phyloP scores from a whole-genome alignment of 2,113 vertebrate genomes.

The human (Homo sapiens) region DNA sequence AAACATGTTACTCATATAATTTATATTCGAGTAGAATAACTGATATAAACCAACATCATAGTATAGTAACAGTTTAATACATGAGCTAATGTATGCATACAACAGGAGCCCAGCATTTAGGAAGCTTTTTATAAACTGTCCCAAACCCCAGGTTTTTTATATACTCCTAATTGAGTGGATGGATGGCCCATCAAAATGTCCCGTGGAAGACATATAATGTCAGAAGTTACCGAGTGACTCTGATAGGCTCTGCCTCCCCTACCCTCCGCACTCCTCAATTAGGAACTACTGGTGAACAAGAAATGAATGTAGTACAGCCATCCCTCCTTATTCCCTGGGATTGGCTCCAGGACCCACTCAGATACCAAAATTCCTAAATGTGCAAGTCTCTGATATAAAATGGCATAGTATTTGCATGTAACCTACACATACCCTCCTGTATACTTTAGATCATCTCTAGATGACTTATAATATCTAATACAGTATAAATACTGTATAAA shows the following conservation, averaged over 20 bases:
- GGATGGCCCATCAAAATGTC: not conserved
- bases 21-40: not conserved
- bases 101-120: not conserved
- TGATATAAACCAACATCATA: not conserved
- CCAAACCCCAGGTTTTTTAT: not conserved
- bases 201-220: not conserved
- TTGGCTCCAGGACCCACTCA: not conserved
- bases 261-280: not conserved
- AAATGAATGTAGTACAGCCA: not conserved
- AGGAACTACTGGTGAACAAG: not conserved
- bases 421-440: not conserved
- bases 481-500: not conserved
- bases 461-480: not conserved
- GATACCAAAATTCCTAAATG: not conserved
- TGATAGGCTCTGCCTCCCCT: not conserved
- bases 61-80: not conserved
- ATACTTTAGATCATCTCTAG: not conserved
- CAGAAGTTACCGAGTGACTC: not conserved
- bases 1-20: not conserved
- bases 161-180: not conserved
- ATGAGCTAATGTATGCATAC: not conserved
- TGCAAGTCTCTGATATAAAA: not conserved
- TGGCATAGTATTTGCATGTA: not conserved
- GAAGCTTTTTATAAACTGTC: slow-evolving; percentile 4
- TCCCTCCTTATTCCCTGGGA: not conserved